Evolutionary conservation across 1,140 invertebrate species (phyloP).

Genomic region (Paramacrobiotus metropolitanus): DNA sequence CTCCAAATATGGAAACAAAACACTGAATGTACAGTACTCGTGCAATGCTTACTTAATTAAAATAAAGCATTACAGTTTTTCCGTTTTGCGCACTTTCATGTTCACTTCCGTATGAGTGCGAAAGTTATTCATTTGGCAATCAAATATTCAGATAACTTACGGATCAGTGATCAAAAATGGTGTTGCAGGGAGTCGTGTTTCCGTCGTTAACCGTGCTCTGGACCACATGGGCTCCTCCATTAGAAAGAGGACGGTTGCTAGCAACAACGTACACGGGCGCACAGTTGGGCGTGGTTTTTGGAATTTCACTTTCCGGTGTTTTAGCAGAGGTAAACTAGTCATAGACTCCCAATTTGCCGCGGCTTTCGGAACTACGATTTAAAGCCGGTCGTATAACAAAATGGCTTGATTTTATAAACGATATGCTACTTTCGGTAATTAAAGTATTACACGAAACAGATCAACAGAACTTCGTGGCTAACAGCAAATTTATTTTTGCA

Average conservation of each 20-base stretch:
- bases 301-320: neutral
- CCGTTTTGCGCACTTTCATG: neutral
- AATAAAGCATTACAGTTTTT: neutral
- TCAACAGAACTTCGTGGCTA: too few species aligned
- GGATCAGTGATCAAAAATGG: too few species aligned
- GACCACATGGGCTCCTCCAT: neutral
- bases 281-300: neutral
- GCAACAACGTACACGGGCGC: neutral
- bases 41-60: neutral
- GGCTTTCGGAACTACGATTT: too few species aligned
- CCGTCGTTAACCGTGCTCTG: neutral
- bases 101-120: neutral
- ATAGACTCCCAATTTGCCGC: too few species aligned
- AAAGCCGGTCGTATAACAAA: too few species aligned
- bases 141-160: too few species aligned
- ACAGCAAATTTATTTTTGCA: too few species aligned
- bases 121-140: too few species aligned
- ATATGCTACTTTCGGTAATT: too few species aligned
- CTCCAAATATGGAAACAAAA: neutral
- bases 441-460: too few species aligned
- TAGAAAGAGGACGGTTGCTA: neutral
- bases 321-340: conserved; percentile 14
- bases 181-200: neutral
- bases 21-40: neutral
- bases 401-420: too few species aligned